A percentile compares a stretch with the other conserved stretches of the same genome.
phyloP scores from a whole-genome alignment of 2,797 vertebrate species.

The Paramormyrops hopkinsi region DNA sequence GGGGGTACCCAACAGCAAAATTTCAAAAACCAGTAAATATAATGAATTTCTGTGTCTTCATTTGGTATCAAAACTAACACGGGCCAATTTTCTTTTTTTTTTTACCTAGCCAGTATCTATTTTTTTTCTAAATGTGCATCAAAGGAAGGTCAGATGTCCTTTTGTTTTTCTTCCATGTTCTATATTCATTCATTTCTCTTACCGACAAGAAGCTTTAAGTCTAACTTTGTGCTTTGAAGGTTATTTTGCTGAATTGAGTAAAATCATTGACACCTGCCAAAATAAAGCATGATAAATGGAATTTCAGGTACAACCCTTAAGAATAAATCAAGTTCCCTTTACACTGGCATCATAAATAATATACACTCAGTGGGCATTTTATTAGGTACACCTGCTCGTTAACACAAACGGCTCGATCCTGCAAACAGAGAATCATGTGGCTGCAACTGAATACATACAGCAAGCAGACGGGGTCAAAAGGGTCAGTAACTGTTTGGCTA shows the following conservation, averaged over 20 bases:
- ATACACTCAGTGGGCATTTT: background rate
- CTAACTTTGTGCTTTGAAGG: background rate
- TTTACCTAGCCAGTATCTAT: background rate
- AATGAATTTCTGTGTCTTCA: background rate
- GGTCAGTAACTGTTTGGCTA: background rate
- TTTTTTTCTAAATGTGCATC: background rate
- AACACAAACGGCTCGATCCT: background rate
- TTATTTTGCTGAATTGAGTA: background rate
- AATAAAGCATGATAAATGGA: constrained; percentile 3
- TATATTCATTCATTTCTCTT: background rate
- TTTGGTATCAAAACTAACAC: background rate
- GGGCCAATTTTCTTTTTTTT: background rate
- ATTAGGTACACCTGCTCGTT: constrained; percentile 10
- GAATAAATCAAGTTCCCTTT: background rate
- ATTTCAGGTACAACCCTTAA: background rate
- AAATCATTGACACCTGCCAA: background rate
- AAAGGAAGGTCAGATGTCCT: background rate
- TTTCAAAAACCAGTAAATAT: background rate
- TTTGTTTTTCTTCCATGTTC: background rate
- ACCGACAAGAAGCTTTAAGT: background rate
- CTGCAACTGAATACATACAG: constrained; percentile 2
- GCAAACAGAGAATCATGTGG: background rate
- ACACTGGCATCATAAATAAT: constrained; percentile 6
- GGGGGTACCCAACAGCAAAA: background rate
- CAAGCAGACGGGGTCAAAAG: background rate